Conservation (phyloP, 2,888 invertebrate genomes). For the Cephus sareptanus region DNA sequence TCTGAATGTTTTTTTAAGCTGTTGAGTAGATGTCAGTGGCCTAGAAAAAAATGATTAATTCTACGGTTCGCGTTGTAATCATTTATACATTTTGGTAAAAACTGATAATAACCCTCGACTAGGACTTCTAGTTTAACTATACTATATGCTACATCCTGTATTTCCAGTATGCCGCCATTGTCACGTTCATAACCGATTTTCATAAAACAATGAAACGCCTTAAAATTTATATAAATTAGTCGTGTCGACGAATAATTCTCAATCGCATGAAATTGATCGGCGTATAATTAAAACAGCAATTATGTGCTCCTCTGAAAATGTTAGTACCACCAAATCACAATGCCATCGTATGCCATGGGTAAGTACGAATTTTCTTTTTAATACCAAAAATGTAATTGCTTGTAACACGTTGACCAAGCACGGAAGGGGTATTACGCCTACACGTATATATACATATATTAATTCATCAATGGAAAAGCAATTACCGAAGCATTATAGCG, state of each 20-base stretch:
- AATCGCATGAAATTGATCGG: neutral
- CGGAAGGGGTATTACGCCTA: neutral
- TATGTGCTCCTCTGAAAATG: neutral
- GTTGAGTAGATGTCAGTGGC: neutral
- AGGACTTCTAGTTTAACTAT: neutral
- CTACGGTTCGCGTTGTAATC: neutral
- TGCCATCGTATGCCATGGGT: conserved; percentile 34
- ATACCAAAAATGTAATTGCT: neutral
- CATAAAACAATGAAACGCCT: neutral
- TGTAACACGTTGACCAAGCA: neutral
- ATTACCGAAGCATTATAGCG: neutral
- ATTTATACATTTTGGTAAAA: neutral
- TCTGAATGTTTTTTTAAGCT: neutral
- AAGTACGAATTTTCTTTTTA: neutral
- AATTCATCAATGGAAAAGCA: neutral
- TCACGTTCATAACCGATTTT: neutral
- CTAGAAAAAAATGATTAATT: neutral
- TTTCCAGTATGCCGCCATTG: neutral
- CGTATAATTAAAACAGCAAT: neutral
- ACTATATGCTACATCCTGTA: neutral
- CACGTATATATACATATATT: too few relatives aligned
- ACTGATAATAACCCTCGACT: neutral
- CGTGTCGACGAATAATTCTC: neutral
- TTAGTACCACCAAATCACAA: neutral
- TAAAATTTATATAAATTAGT: neutral